Evolutionary conservation across 2,113 vertebrate genomes (phyloP), one percentile per base, ranked within the genome.

Genomic region (Oenanthe oenanthe): DNA sequence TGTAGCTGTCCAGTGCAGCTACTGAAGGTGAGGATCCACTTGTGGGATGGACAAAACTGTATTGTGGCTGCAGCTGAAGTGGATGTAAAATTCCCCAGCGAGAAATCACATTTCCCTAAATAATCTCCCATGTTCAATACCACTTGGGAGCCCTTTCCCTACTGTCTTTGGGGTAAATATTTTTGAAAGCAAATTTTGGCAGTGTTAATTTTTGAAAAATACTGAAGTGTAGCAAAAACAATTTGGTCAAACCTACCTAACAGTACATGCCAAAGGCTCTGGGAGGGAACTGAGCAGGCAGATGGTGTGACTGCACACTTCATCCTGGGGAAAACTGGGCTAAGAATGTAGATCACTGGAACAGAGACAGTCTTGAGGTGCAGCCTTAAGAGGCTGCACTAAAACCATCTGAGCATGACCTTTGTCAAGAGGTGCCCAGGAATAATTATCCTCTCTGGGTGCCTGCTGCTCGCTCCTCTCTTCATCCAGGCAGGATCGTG

Each of bases 311-410:
- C 22, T 54, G 72, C 12, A 34, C 40, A 16, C 80, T 68, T 16
- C 88, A 21, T 7, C 66, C 68, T 38, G 54, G 80, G 38, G 13
- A 84, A 88, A 95, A 91, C 51, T 47, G 83, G 72, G 96, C 93
- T 91, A 47, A 54, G 80, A 86, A 90, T 56, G 73, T 85, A 78
- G 88, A 89, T 91, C 92, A 81, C 72, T 95, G 89, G 86, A 28
- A 87, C 85, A 81, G 70, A 67, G 63, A 74, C 16, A 18, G 72
- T 25, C 65, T 34, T 48, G 47, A 92, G 91, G 82, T 31, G 24
- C 42, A 42, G 91, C 38, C 51, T 60, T 11, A 58, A 61, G 90
- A 58, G 36, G 47, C 72, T 26, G 63, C 17, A 61, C 61, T 51
- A 14, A 80, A 91, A 26, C 56, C 31, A 10, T 74, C 22, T 58